Evolutionary conservation across 2,888 invertebrate species (phyloP), one percentile per base, ranked within the genome.

Genomic region (Stratiomys singularior): DNA sequence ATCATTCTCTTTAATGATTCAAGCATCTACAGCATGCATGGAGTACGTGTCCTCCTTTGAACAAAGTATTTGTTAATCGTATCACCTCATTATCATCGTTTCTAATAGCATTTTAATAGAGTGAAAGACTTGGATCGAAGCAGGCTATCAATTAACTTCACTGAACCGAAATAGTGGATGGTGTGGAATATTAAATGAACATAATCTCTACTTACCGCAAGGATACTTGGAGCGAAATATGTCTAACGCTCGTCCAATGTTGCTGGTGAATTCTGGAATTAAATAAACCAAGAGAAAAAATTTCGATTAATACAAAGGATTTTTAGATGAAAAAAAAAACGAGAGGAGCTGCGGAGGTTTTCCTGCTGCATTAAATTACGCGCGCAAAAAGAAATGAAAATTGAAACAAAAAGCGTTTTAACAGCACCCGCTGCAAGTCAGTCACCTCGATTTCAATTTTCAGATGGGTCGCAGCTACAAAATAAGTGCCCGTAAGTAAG

Each of bases 21-120:
- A 37, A 52, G 52, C 52, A 52, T 52, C n/a, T 13, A 4, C 9
- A 18, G 52, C 52, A 52, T 52, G 52, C 52, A 52, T 52, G n/a
- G 18, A 52, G 52, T 13, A 52, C 52, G 52, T 67, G 27, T 44
- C 18, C 23, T 46, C n/a, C 67, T n/a, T 28, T 28, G 1, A 7
- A 46, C 67, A 44, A 11, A 67, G 18, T 44, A 67, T 67, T 46
- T n/a, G 37, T 67, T 67, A 67, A 67, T 67, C 67, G 13, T 37
- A 37, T 67, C 67, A 67, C 67, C 44, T 60, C 23, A 25, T 44
- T 21, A 44, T 67, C 67, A 21, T 46, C 67, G 21, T 9, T 18
- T 46, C 44, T 44, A 67, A 67, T 67, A 46, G 18, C 21, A 44
- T 37, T 67, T 44, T 67, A 67, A 67, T 67, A 23, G 67, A 67